Evolutionary conservation across 1,140 invertebrate genomes (phyloP), one percentile per base, ranked within the genome.

Genomic region (Cherax destructor): DNA sequence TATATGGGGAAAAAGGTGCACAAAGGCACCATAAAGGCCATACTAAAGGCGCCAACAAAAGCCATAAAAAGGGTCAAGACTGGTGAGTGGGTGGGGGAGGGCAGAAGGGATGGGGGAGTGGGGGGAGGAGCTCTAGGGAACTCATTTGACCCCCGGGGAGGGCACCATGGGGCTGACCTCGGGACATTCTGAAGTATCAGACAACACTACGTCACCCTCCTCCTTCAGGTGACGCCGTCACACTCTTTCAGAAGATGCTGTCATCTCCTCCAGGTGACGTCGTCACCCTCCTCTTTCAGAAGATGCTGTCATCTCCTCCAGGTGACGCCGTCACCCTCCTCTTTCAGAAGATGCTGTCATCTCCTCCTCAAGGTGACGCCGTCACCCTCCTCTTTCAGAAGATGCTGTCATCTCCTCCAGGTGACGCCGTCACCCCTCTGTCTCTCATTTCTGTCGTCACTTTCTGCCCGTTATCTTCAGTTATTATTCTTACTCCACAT

Each of bases 141-240:
- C 72, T 83, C 88, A 90, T 90, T 78, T 90, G 81, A 90, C 88
- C 81, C 88, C 88, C 56, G 88, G 80, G 18, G 80, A 13, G 88
- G 88, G 41, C 72, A 77, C 79, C 86, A 88, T 81, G 86, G 80
- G 86, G 61, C 59, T 18, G 61, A 4, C 59, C 49, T 84, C 47
- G n/a, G 81, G 65, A 41, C 59, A 59, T 24, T 41, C 41, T 59
- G 24, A 56, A 4, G n/a, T 30, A 7, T 7, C 69, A 30, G 3
- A 41, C 69, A 30, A n/a, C 30, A 24, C 69, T 21, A 6, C 24
- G n/a, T n/a, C 69, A 6, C 69, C 69, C 65, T 69, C 16, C 6
- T 6, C 65, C 9, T 13, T 1, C 52, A 6, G 52, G 9, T 13
- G 61, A 5, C 61, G 61, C 61, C 6, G 61, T 21, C 61, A 65